Evolutionary conservation across 2,113 vertebrate genomes (phyloP).

Genomic region (Cygnus buccinator): DNA sequence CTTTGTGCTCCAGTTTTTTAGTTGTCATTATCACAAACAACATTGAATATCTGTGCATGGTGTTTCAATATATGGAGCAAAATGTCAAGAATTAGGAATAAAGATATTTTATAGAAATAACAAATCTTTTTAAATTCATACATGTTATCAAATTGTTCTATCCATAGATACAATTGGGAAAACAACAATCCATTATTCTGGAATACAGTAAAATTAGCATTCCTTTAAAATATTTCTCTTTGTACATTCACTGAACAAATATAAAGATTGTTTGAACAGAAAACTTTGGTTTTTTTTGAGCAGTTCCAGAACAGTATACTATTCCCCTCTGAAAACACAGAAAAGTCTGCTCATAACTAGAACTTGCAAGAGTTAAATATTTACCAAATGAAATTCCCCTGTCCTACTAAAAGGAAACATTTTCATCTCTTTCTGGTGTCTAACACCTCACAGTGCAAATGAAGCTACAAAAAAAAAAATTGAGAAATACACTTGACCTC

Average conservation of each 20-base stretch:
- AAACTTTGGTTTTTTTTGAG: not conserved
- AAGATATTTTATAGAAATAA: not conserved
- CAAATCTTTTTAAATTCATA: not conserved
- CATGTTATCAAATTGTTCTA: not conserved
- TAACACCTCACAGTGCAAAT: not conserved
- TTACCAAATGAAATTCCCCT: not conserved
- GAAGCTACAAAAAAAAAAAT: not conserved
- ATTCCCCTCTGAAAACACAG: not conserved
- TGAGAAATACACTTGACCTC: not conserved
- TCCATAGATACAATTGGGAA: accelerated
- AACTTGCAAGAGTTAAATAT: not conserved
- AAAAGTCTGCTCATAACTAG: not conserved
- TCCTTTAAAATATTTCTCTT: not conserved
- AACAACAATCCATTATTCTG: not conserved
- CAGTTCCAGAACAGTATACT: not conserved
- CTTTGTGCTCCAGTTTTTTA: not conserved
- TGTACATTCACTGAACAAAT: not conserved
- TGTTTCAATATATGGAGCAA: not conserved
- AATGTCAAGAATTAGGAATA: not conserved
- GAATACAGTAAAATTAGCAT: not conserved
- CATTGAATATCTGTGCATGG: not conserved
- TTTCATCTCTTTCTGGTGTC: not conserved
- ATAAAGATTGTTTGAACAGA: not conserved
- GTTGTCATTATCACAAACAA: not conserved
- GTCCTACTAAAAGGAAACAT: not conserved